Evolutionary conservation across 2,888 invertebrate genomes (phyloP).

Genomic region (Tetragonula carbonaria): DNA sequence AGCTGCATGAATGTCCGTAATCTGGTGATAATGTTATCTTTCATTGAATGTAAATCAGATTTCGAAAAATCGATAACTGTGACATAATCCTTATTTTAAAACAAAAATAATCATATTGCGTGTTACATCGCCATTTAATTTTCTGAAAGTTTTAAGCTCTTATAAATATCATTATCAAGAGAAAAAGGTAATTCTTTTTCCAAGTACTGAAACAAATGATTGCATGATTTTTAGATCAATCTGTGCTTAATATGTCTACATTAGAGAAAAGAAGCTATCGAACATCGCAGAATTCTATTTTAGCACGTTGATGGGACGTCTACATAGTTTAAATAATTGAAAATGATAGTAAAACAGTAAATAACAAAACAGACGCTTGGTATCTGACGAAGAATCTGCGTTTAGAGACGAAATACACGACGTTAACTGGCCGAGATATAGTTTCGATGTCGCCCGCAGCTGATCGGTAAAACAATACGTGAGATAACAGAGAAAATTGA

Average conservation of each 20-base stretch:
- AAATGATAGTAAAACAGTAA: background rate
- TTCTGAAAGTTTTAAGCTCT: too few species aligned
- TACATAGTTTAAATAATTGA: background rate
- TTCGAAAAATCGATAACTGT: too few species aligned
- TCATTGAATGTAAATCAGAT: background rate
- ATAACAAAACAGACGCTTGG: background rate
- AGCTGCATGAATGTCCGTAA: background rate
- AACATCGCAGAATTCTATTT: background rate
- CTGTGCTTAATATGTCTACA: background rate
- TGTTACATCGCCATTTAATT: too few species aligned
- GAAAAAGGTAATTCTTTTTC: background rate
- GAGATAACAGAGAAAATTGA: conserved; percentile 29
- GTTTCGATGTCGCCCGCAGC: background rate
- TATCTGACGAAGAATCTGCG: background rate
- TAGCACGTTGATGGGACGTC: background rate
- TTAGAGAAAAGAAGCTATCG: too few species aligned
- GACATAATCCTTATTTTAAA: too few species aligned
- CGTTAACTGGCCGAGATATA: conserved; percentile 10
- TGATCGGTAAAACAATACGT: conserved; percentile 1
- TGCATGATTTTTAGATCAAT: background rate
- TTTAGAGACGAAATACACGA: background rate
- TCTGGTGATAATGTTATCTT: background rate
- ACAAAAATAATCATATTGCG: too few species aligned
- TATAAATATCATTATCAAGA: too few species aligned
- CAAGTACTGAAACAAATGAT: too few species aligned